These are phyloP conservation scores for Rhagoletis pomonella DNA, from an alignment of 1,140 invertebrate genomes.

Conservation along the genomic window DNA sequence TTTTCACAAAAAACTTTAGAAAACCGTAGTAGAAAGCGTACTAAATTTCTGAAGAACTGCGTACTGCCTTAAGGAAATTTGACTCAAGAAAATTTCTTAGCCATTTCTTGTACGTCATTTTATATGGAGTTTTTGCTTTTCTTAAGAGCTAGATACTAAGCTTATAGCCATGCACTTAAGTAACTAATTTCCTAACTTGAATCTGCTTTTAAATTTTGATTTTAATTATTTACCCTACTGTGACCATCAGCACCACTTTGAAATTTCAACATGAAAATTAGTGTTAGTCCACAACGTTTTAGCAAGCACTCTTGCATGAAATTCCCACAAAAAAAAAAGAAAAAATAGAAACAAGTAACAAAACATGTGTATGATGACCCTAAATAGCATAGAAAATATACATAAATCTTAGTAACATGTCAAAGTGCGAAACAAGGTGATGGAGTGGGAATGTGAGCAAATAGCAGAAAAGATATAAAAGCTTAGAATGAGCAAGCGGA, in stretches of 20 bases:
- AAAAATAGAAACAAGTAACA: not conserved
- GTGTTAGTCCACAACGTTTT: not conserved
- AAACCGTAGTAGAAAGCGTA: too few species aligned
- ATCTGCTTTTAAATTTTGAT: not conserved
- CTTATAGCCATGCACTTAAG: too few species aligned
- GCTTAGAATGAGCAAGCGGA: not conserved
- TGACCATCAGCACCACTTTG: not conserved
- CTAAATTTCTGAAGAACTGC: too few species aligned
- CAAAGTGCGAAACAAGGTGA: not conserved
- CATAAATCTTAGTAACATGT: conserved; percentile 27
- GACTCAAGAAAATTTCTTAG: too few species aligned
- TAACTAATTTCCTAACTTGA: too few species aligned
- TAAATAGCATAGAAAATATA: not conserved
- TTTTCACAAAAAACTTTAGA: too few species aligned
- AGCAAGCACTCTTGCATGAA: not conserved
- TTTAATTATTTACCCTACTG: not conserved
- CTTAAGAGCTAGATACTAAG: too few species aligned
- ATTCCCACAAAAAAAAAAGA: not conserved
- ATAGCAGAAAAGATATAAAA: not conserved
- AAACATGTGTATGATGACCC: not conserved
- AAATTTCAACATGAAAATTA: conserved; percentile 22
- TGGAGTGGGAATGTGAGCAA: not conserved
- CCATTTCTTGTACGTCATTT: too few species aligned
- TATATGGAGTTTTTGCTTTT: too few species aligned
- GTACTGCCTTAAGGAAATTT: too few species aligned